Evolutionary conservation across 1,140 invertebrate species (phyloP), one percentile per base, ranked within the genome.

Genomic region (Hylaeus anthracinus): DNA sequence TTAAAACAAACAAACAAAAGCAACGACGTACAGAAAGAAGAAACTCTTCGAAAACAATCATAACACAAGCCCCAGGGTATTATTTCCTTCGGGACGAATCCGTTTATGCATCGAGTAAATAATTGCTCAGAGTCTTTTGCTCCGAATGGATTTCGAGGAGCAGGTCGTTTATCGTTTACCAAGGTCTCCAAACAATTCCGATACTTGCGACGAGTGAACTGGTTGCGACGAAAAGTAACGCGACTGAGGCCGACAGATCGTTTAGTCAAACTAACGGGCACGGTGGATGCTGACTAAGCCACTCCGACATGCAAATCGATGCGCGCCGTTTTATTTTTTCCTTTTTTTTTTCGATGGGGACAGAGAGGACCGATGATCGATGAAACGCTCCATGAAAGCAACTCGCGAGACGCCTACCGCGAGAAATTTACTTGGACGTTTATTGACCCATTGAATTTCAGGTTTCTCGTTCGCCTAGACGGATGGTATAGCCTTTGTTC

Each of bases 221-320:
- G 82, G 87, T 89, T 89, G 86, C 79, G 70, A 26, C 53, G 72
- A 67, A 84, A 81, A 82, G 87, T 72, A 87, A 84, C 65, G 73
- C 74, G 61, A 67, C 60, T 80, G 76, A 67, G 72, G 58, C 53
- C 72, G 83, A 88, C 73, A 79, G 80, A 58, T 87, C 88, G 84
- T 86, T 91, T 82, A 83, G 61, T 60, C 58, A 77, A 77, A 79
- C 78, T 82, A 77, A 85, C 83, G 79, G 82, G 73, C 56, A 15
- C 12, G 69, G 5, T 65, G 69, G 77, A 56, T 58, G 89, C 90
- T 90, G 89, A 91, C 85, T 90, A 88, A 90, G 88, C 84, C 88
- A 88, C 90, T 90, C 74, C 82, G 86, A 79, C 85, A 90, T 91
- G 91, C 88, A 91, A 90, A 91, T 91, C 87, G 77, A 85, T 82